These are phyloP conservation scores for Mylabris sibirica DNA, from an alignment of 2,888 invertebrate species.

Conservation along the genomic window DNA sequence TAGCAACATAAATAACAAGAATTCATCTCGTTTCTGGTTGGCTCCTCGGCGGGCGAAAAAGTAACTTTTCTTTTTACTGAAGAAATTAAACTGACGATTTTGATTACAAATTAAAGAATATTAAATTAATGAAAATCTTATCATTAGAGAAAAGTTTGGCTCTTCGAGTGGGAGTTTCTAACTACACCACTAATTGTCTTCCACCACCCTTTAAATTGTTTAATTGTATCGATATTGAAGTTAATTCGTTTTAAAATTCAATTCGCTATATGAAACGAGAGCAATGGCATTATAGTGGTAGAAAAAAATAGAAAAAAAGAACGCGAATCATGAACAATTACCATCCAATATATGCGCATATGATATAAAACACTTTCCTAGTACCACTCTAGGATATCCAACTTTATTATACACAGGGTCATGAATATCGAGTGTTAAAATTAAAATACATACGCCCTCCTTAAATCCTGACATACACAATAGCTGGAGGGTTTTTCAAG, in stretches of 20 bases:
- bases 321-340: slow-evolving; percentile 46
- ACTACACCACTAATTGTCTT: too few species aligned
- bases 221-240: slow-evolving; percentile 3
- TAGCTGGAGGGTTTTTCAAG: slow-evolving; percentile 49
- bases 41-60: too few species aligned
- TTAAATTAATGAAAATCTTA: too few species aligned
- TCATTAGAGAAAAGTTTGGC: too few species aligned
- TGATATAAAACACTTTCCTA: slow-evolving; percentile 8
- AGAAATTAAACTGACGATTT: too few species aligned
- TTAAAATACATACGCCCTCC: slow-evolving; percentile 58
- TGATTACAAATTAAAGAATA: too few species aligned
- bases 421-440: slow-evolving; percentile 61
- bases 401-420: slow-evolving; percentile 59
- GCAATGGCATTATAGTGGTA: too few species aligned
- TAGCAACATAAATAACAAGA: too few species aligned
- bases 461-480: slow-evolving; percentile 49
- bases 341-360: slow-evolving; percentile 44
- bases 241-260: slow-evolving; percentile 22
- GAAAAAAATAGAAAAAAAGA: background rate
- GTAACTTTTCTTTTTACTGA: too few species aligned
- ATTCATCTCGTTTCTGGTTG: too few species aligned
- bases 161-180: too few species aligned
- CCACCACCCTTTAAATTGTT: too few species aligned
- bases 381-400: slow-evolving; percentile 54
- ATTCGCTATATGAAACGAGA: background rate